A percentile compares a stretch with the other conserved stretches of the same genome.
phyloP scores from a whole-genome alignment of 2,888 invertebrate species.

The Chrysina gloriosa region DNA sequence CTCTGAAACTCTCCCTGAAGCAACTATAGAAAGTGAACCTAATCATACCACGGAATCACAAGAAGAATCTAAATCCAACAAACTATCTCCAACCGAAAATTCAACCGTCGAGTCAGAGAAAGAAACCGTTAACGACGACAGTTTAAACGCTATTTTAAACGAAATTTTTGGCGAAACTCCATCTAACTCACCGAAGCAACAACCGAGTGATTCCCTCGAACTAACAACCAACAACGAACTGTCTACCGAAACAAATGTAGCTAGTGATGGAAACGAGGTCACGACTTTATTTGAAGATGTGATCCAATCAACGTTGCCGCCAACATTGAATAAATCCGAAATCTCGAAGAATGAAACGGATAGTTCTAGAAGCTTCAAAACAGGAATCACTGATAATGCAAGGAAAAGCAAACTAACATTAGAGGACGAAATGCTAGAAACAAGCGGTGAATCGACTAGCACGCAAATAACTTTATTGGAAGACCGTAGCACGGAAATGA shows the following conservation, averaged over 20 bases:
- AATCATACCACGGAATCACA: too few relatives aligned
- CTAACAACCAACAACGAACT: too few relatives aligned
- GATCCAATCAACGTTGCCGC: not conserved
- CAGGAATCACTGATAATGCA: not conserved
- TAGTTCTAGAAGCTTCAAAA: not conserved
- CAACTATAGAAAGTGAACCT: not conserved
- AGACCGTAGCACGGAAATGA: not conserved
- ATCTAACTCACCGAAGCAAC: too few relatives aligned
- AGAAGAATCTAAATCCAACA: too few relatives aligned
- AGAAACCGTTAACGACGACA: not conserved
- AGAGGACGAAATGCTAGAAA: not conserved
- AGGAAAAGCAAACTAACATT: not conserved
- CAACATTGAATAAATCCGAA: not conserved
- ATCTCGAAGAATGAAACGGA: not conserved
- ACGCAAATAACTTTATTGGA: too few relatives aligned
- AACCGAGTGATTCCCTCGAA: too few relatives aligned
- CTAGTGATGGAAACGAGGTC: not conserved
- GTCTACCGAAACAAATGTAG: not conserved
- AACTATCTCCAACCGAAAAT: too few relatives aligned
- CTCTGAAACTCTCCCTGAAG: conserved; percentile 41
- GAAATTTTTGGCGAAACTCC: too few relatives aligned
- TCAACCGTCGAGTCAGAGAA: conserved; percentile 29
- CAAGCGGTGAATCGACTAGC: not conserved
- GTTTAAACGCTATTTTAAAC: too few relatives aligned
- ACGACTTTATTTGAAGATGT: not conserved